Percentiles rank a stretch among this genome's conserved stretches.
Conservation (phyloP, 2,797 vertebrate genomes). For the Melanotaenia pygmaea region DNA sequence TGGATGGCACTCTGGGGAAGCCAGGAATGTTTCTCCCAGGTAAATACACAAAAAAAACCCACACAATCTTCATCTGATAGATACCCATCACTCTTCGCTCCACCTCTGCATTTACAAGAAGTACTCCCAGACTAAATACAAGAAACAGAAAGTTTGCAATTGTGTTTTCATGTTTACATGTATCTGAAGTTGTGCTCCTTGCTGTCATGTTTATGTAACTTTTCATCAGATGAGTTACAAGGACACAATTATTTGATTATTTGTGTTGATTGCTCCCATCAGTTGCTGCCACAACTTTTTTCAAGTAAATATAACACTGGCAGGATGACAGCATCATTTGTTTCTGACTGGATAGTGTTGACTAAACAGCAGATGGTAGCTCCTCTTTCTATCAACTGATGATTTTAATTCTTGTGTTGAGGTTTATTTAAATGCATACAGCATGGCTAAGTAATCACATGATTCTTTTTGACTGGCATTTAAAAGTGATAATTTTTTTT, state of each 20-base stretch:
- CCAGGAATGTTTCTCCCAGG: slow-evolving; percentile 92
- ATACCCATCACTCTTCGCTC: slow-evolving; percentile 46
- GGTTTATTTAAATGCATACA: background rate
- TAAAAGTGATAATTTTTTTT: background rate
- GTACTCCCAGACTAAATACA: slow-evolving; percentile 54
- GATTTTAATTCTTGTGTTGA: background rate
- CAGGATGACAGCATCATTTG: background rate
- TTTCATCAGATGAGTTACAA: background rate
- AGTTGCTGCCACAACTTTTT: background rate
- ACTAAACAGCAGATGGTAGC: slow-evolving; percentile 1
- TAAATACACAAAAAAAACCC: slow-evolving; percentile 62
- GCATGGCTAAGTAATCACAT: background rate
- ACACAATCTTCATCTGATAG: slow-evolving; percentile 54
- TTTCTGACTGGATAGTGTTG: slow-evolving; percentile 1
- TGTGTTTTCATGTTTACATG: slow-evolving; percentile 16
- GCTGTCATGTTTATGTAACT: background rate
- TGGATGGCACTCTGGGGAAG: slow-evolving; percentile 91
- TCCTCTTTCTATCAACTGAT: background rate
- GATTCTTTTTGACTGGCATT: background rate
- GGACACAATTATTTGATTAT: slow-evolving; percentile 7
- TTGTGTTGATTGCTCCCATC: background rate
- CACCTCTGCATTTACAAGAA: slow-evolving; percentile 48
- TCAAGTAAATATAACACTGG: background rate
- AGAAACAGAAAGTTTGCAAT: slow-evolving; percentile 4
- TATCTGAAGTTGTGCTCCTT: background rate